Conservation (phyloP, 1,140 invertebrate species). For the Scaptomyza graminum region DNA sequence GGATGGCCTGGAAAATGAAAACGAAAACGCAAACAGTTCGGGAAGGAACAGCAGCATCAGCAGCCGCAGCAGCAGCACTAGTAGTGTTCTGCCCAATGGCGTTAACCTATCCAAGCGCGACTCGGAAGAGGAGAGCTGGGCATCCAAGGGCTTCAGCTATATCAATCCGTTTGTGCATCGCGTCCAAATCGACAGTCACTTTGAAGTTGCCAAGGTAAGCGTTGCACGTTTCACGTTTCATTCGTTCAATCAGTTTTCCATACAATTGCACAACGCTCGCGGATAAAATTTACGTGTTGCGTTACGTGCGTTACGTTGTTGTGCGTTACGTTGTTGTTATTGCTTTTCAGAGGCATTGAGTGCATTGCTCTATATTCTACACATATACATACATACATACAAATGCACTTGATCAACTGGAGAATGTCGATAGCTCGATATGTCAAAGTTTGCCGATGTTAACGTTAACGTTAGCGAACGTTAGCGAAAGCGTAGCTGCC, state of each 20-base stretch:
- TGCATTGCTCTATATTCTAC: slow-evolving; percentile 17
- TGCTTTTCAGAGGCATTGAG: slow-evolving; percentile 11
- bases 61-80: slow-evolving; percentile 9
- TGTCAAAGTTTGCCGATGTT: slow-evolving; percentile 26
- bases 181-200: slow-evolving; percentile 91
- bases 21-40: slow-evolving; percentile 8
- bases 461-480: slow-evolving; percentile 42
- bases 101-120: slow-evolving; percentile 59
- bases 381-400: neutral
- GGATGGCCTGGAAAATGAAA: slow-evolving; percentile 34
- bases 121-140: slow-evolving; percentile 79
- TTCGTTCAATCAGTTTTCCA: slow-evolving; percentile 52
- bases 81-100: slow-evolving; percentile 34
- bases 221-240: slow-evolving; percentile 8
- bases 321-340: slow-evolving; percentile 23
- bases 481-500: slow-evolving; percentile 33
- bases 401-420: slow-evolving; percentile 14
- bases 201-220: slow-evolving; percentile 93
- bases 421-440: slow-evolving; percentile 32
- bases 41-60: neutral
- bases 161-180: slow-evolving; percentile 94
- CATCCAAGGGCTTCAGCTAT: slow-evolving; percentile 84
- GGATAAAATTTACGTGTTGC: neutral
- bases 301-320: too few species aligned
- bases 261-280: slow-evolving; percentile 10